Conservation (phyloP, 37 sponge, comb jelly and placozoan genomes). For the Bolinopsis microptera region DNA sequence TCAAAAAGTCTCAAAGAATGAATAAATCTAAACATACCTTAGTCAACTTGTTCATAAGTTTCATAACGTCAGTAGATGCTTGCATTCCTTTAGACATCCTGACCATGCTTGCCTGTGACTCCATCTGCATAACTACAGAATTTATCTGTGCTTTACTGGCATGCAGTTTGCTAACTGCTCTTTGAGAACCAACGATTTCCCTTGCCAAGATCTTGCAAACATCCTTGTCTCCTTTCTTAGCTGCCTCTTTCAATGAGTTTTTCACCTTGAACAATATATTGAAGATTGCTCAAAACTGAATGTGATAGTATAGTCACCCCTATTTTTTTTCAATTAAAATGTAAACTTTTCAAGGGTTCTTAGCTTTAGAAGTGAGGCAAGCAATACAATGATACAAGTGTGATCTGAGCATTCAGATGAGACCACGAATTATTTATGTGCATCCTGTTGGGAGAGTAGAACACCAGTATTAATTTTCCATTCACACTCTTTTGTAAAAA, state of each 20-base stretch:
- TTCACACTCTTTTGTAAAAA: too few species aligned
- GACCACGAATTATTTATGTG: too few species aligned
- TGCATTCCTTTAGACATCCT: slow-evolving; percentile 87
- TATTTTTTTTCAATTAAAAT: background rate
- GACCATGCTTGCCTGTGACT: slow-evolving; percentile 86
- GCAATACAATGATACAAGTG: too few species aligned
- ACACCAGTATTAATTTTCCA: too few species aligned
- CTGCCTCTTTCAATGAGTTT: slow-evolving; percentile 95
- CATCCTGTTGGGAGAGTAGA: too few species aligned
- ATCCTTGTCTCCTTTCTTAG: slow-evolving; percentile 90
- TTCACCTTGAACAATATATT: slow-evolving; percentile 89
- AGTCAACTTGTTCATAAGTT: slow-evolving; percentile 84
- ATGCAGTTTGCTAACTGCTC: slow-evolving; percentile 89
- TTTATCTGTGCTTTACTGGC: slow-evolving; percentile 98
- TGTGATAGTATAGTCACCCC: too few species aligned
- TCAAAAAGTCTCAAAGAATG: too few species aligned
- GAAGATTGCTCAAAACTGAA: slow-evolving; percentile 74
- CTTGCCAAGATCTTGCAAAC: slow-evolving; percentile 95
- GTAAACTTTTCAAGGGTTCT: background rate
- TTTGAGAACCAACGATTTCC: slow-evolving; percentile 89
- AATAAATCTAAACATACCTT: slow-evolving; percentile 66
- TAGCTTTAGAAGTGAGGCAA: background rate
- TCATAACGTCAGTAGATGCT: slow-evolving; percentile 98
- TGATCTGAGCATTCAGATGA: too few species aligned
- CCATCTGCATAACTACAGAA: slow-evolving; percentile 96